A percentile compares a stretch with the other conserved stretches of the same genome.
Evolutionary conservation across 2,888 invertebrate genomes (phyloP).

Genomic region (Melipona bicolor): DNA sequence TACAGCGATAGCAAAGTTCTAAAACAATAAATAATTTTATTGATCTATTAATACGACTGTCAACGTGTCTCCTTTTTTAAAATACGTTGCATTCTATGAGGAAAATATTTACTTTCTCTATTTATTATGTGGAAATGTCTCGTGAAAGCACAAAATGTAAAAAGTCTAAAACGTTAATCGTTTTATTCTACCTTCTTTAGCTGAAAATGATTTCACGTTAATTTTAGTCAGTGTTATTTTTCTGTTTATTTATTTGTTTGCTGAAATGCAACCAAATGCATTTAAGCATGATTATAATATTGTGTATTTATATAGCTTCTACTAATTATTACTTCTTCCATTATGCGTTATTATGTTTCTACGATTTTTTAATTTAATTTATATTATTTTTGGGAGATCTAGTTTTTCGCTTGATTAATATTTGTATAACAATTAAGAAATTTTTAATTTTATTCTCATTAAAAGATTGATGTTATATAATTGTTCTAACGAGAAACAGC

Average conservation of each 20-base stretch:
- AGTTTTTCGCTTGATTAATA: neutral
- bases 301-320: slow-evolving; percentile 39
- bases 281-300: slow-evolving; percentile 31
- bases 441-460: neutral
- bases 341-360: slow-evolving; percentile 36
- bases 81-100: neutral
- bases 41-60: neutral
- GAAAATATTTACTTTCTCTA: neutral
- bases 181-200: neutral
- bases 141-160: neutral
- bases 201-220: slow-evolving; percentile 25
- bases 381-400: neutral
- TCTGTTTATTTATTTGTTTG: slow-evolving; percentile 49
- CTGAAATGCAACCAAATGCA: slow-evolving; percentile 15
- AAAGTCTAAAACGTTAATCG: neutral
- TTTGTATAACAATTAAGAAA: neutral
- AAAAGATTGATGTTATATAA: neutral
- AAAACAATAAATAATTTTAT: slow-evolving; percentile 26
- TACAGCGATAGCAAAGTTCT: slow-evolving; percentile 11
- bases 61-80: neutral
- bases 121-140: slow-evolving; percentile 3
- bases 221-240: slow-evolving; percentile 24
- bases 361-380: slow-evolving; percentile 13
- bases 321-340: slow-evolving; percentile 25
- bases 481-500: neutral